A percentile compares a stretch with the other conserved stretches of the same genome.
Conservation (phyloP, 1,140 invertebrate species). For the Grapholita molesta region DNA sequence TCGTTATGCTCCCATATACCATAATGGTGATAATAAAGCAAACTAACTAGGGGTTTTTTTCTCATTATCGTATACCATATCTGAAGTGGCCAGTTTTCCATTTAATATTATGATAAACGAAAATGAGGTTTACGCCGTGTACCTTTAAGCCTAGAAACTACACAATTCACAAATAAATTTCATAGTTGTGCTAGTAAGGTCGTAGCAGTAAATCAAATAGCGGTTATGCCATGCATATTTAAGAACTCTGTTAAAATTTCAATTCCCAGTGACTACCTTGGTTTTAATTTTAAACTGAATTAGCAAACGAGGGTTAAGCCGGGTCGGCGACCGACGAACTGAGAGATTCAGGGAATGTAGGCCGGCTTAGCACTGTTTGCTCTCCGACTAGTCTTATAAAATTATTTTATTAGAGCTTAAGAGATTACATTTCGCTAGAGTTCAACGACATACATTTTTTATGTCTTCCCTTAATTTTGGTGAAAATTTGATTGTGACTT, state of each 20-base stretch:
- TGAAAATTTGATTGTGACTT: neutral
- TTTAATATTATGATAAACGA: no score
- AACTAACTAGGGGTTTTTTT: no score
- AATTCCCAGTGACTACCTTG: neutral
- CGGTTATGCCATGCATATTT: neutral
- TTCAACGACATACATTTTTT: neutral
- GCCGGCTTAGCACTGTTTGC: slow-evolving; percentile 1
- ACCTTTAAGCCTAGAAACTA: no score
- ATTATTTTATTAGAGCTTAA: slow-evolving; percentile 13
- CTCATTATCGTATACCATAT: no score
- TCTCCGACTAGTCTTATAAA: slow-evolving; percentile 1
- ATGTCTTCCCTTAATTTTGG: neutral
- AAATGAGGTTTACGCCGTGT: no score
- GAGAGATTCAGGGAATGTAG: slow-evolving; percentile 4
- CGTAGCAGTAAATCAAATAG: neutral
- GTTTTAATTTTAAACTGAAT: slow-evolving; percentile 16
- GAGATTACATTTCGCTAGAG: neutral
- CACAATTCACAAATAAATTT: no score
- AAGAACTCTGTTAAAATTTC: neutral
- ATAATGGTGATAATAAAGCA: no score
- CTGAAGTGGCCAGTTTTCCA: no score
- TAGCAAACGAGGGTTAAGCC: slow-evolving; percentile 8
- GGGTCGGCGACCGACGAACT: slow-evolving; percentile 1
- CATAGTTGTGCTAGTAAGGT: no score
- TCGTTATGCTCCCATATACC: no score